These are phyloP conservation scores for Chiloscyllium punctatum DNA, from an alignment of 2,797 vertebrate genomes.

Conservation along the genomic window DNA sequence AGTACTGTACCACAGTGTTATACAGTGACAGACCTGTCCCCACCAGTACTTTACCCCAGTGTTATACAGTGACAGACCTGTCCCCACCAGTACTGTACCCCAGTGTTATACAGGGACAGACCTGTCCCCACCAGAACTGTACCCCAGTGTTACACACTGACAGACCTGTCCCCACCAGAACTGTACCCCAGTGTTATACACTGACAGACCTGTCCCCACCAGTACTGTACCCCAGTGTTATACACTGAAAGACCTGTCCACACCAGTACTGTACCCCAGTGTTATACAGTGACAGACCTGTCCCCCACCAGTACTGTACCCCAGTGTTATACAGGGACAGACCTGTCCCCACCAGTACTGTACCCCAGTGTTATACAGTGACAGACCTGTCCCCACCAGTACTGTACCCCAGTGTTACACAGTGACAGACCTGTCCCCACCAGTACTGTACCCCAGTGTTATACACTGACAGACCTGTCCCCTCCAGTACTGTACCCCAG, in stretches of 20 bases:
- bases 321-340: background rate
- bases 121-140: background rate
- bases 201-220: background rate
- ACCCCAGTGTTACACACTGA: background rate
- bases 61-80: background rate
- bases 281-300: background rate
- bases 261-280: background rate
- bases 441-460: background rate
- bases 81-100: too few species aligned
- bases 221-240: background rate
- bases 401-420: background rate
- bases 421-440: background rate
- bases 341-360: background rate
- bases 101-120: background rate
- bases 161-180: background rate
- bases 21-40: background rate
- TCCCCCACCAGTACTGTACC: too few species aligned
- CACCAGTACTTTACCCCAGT: background rate
- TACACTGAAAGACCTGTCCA: background rate
- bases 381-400: background rate
- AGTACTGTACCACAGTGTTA: background rate
- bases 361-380: background rate
- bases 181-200: background rate
- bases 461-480: background rate
- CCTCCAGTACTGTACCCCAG: background rate